Base-by-base conservation (phyloP, 1,140 invertebrate species). In the Drosophila repleta region DNA sequence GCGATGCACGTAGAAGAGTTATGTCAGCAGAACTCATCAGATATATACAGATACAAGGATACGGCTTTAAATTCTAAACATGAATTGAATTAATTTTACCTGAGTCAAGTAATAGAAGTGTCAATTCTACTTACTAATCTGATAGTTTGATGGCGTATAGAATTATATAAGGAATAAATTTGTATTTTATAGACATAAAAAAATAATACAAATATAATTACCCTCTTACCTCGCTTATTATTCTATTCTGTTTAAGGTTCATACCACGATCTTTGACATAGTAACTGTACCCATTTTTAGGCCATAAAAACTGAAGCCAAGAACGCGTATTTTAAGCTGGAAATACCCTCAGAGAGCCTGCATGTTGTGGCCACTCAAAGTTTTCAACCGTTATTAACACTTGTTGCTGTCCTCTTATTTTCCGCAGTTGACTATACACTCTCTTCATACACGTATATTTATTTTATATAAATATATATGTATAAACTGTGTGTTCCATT, bases 401-500 rank as follows among this genome's bases (percentile, higher is more conserved):
- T 48, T 37, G 45, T n/a, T n/a, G n/a, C n/a, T n/a, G n/a, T n/a
- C 45, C 29, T 13, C 37, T 41, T 41, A 10, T 41, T 51, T 37
- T n/a, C 32, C 18, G 18, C 46, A 26, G 15, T 53, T 43, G 21
- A n/a, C 15, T 55, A 53, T 63, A 53, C n/a, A 43, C 61, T 39
- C 6, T 41, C 17, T 37, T 49, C 26, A 37, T 37, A 37, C 32
- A 11, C 32, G 11, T 61, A 48, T 20, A 18, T 39, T n/a, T 3
- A 56, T 41, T 41, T 11, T 3, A 6, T 29, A 58, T 58, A 46
- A 32, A 8, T 46, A 51, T 51, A 26, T 29, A 48, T 20, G 18
- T 29, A 11, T 35, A 35, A 35, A 35, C 11, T 35, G 15, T 29
- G 41, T 55, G 52, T 32, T 21, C 41, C 63, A 71, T 71, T 69